Evolutionary conservation across 92 coral and sea anemone species (phyloP), one percentile per base, ranked within the genome.

Genomic region (Paramuricea clavata): DNA sequence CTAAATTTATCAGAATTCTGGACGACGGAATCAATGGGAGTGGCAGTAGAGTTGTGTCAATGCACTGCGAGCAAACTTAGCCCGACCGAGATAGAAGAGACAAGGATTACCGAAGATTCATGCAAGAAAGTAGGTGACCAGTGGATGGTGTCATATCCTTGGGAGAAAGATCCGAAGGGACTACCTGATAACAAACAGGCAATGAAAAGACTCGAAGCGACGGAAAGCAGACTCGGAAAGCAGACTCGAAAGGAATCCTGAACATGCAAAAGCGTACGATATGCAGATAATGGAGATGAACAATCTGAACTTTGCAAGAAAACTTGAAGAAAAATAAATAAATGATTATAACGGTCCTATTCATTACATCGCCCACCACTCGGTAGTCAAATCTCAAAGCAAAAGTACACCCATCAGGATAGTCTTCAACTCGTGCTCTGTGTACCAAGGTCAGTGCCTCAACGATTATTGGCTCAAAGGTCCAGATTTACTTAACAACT

Each of bases 11-110:
- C 83, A 8, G 87, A 83, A 35, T 87, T 87, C 59, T 91, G 93
- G 91, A 76, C 75, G 12, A 82, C 93, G 11, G 91, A 87, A 60
- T 28, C 91, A 27, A 90, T 82, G 93, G 91, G 93, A 12, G 91
- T 88, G 79, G 50, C 65, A 44, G 93, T 92, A 23, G 86, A 81
- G 47, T 88, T 91, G 65, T 92, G 93, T 61, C 74, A 86, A 44
- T 91, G 90, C 64, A 83, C 88, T 3, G 90, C 92, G 4, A 91
- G 72, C 59, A 92, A 92, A 49, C 39, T 89, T 34, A 89, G 80
- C 12, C 87, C 87, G 44, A 64, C 85, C 17, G 89, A 92, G 65
- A 86, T 92, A 81, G 92, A 91, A 83, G 92, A 83, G 77, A 82
- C 78, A 25, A 71, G 32, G 62, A 44, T 75, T 21, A 50, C 70